Evolutionary conservation across 2,797 vertebrate species (phyloP).

Genomic region (Luscinia luscinia): DNA sequence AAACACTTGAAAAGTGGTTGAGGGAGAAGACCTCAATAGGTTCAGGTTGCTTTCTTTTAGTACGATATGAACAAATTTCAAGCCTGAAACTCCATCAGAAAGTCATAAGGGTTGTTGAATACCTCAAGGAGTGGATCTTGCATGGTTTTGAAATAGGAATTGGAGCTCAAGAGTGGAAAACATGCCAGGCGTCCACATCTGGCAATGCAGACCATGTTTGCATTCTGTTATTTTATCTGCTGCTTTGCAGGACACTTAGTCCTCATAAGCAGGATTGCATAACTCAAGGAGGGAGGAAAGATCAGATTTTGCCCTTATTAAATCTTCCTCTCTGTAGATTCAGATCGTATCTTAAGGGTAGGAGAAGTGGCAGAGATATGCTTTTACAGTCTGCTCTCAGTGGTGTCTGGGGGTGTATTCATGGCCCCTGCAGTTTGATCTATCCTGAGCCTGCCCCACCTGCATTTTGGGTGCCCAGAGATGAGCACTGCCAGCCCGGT

Average conservation of each 20-base stretch:
- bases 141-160: not conserved
- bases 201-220: not conserved
- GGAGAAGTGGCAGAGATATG: not conserved
- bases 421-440: not conserved
- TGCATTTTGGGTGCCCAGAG: not conserved
- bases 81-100: not conserved
- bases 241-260: conserved; percentile 21
- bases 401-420: not conserved
- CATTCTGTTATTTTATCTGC: conserved; percentile 16
- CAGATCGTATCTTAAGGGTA: not conserved
- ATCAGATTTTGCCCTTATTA: not conserved
- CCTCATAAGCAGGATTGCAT: not conserved
- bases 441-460: not conserved
- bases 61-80: not conserved
- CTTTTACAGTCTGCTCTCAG: not conserved
- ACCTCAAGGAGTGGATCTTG: not conserved
- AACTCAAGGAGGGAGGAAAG: not conserved
- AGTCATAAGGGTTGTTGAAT: not conserved
- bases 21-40: not conserved
- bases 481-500: not conserved
- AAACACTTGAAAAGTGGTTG: not conserved
- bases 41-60: not conserved
- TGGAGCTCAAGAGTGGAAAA: conserved; percentile 4
- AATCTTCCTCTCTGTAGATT: not conserved
- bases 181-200: conserved; percentile 12